phyloP scores from a whole-genome alignment of 1,140 invertebrate genomes.

The Choristoneura fumiferana region DNA sequence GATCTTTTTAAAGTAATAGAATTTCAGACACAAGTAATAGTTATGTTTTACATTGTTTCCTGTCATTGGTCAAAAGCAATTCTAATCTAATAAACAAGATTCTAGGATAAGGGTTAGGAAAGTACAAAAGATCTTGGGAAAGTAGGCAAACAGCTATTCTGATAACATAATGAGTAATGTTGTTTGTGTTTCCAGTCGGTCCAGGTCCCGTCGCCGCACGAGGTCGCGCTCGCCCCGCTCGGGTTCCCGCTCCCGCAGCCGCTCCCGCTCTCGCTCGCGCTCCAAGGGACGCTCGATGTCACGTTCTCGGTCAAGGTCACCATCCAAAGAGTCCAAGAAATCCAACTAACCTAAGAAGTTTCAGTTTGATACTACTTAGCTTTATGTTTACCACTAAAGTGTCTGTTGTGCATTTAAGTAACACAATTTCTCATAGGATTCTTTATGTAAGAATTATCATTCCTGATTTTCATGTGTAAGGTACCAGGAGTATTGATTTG shows the following conservation, averaged over 20 bases:
- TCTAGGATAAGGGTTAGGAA: too few species aligned
- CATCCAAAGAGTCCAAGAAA: conserved; percentile 72
- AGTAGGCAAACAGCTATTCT: too few species aligned
- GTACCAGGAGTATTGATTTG: conserved; percentile 41
- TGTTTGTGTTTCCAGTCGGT: conserved; percentile 46
- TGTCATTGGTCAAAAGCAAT: too few species aligned
- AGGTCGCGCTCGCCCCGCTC: conserved; percentile 64
- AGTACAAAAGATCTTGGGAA: too few species aligned
- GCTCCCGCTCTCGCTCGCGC: conserved; percentile 63
- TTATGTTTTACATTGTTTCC: too few species aligned
- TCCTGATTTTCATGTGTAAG: conserved; percentile 8
- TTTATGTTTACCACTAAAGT: conserved; percentile 21
- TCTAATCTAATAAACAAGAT: too few species aligned
- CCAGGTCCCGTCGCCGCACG: conserved; percentile 60
- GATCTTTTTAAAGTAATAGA: too few species aligned
- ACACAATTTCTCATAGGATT: conserved; percentile 6
- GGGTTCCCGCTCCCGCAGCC: conserved; percentile 62
- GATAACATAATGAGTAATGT: too few species aligned
- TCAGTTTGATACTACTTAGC: conserved; percentile 20
- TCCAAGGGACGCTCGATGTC: conserved; percentile 69
- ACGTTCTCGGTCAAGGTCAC: conserved; percentile 65
- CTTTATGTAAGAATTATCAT: conserved; percentile 9
- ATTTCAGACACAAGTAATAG: too few species aligned
- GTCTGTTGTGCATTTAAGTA: conserved; percentile 7
- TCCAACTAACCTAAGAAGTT: conserved; percentile 48